Conservation (phyloP, 2,888 invertebrate species). For the Willowsia nigromaculata region DNA sequence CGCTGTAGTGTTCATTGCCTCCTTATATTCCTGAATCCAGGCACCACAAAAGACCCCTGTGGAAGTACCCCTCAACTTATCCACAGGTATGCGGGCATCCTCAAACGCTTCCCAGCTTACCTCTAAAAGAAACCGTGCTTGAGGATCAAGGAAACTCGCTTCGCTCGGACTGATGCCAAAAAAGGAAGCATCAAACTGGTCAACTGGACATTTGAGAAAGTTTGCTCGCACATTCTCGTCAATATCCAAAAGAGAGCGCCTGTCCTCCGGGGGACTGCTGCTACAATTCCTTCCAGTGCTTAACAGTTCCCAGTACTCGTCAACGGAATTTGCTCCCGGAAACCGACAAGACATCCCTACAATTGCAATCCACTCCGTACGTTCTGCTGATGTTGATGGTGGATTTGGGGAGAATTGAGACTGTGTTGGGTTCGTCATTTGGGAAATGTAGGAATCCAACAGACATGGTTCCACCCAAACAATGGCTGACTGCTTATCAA, state of each 20-base stretch:
- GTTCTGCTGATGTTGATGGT: neutral
- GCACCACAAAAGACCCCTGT: neutral
- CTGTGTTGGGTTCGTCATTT: too few relatives aligned
- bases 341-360: constrained; percentile 44
- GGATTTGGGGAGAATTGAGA: too few relatives aligned
- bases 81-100: neutral
- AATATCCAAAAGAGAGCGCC: neutral
- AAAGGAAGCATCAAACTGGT: neutral
- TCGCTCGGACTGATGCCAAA: neutral
- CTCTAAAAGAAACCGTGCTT: neutral
- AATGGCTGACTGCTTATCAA: too few relatives aligned
- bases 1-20: neutral
- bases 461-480: too few relatives aligned
- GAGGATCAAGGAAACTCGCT: neutral
- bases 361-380: neutral
- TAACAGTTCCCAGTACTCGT: constrained; percentile 64
- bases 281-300: constrained; percentile 32
- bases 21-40: neutral
- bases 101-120: constrained; percentile 31
- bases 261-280: constrained; percentile 31
- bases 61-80: neutral
- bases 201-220: neutral
- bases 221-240: neutral
- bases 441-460: too few relatives aligned
- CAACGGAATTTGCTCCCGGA: constrained; percentile 48